Evolutionary conservation across 2,113 vertebrate genomes (phyloP).

Genomic region (Hystrix brachyura): DNA sequence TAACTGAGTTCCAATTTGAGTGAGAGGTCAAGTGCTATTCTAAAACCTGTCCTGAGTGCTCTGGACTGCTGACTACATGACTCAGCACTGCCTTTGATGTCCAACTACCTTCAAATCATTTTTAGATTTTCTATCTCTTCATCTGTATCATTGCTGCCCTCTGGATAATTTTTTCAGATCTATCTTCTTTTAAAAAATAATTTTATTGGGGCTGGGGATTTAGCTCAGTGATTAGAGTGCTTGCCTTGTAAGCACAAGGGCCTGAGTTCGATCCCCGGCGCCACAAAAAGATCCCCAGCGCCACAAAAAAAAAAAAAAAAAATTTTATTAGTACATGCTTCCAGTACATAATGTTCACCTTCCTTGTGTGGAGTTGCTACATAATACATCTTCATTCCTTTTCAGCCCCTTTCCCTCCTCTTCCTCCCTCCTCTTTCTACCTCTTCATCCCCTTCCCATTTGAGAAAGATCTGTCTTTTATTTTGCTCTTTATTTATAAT

Average conservation of each 20-base stretch:
- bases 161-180: background rate
- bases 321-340: background rate
- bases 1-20: background rate
- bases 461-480: background rate
- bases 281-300: no score
- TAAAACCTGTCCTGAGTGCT: background rate
- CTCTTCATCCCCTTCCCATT: background rate
- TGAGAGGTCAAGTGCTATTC: background rate
- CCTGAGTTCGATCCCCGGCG: no score
- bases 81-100: background rate
- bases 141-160: background rate
- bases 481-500: background rate
- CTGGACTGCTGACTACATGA: background rate
- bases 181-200: background rate
- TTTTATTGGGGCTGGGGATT: background rate
- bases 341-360: background rate
- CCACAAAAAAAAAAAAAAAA: background rate
- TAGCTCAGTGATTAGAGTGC: no score
- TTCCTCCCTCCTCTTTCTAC: background rate
- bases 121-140: background rate
- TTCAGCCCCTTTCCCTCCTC: no score
- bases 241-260: no score
- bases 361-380: background rate
- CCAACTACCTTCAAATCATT: background rate
- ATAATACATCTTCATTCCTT: no score